These are phyloP conservation scores for Poeciliopsis paucimaculata DNA, from an alignment of 2,797 vertebrate genomes.

Conservation along the genomic window DNA sequence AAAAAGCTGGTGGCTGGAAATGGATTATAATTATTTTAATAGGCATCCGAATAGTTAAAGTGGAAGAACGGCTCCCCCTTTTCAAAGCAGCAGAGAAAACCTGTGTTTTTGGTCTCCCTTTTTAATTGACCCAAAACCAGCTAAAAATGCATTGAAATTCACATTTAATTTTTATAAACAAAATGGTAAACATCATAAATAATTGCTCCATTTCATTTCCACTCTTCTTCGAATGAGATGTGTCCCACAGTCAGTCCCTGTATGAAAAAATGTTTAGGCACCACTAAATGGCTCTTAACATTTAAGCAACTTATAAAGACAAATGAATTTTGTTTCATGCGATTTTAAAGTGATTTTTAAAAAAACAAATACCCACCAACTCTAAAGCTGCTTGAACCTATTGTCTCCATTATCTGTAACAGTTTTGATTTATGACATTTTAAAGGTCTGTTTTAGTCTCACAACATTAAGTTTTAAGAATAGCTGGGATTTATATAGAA, in stretches of 20 bases:
- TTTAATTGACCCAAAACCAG: background rate
- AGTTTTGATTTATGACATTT: background rate
- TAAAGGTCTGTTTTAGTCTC: background rate
- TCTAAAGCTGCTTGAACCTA: background rate
- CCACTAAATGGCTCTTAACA: background rate
- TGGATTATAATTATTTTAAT: background rate
- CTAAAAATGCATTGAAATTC: too few relatives aligned
- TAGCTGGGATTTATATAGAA: background rate
- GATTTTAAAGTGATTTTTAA: background rate
- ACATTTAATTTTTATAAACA: too few relatives aligned
- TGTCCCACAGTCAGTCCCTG: background rate
- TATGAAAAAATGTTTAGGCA: background rate
- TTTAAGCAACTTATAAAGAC: background rate
- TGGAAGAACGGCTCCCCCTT: background rate
- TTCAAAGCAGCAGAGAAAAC: background rate
- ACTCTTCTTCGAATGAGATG: background rate
- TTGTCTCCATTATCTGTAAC: background rate
- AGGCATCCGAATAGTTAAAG: background rate
- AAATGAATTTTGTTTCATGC: background rate
- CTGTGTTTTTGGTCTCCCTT: background rate
- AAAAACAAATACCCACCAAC: background rate
- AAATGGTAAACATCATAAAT: too few relatives aligned
- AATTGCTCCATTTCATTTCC: too few relatives aligned
- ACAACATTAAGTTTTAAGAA: background rate
- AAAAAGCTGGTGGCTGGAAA: too few relatives aligned